Conservation (phyloP, 2,888 invertebrate genomes). For the Periphyllus acericola region DNA sequence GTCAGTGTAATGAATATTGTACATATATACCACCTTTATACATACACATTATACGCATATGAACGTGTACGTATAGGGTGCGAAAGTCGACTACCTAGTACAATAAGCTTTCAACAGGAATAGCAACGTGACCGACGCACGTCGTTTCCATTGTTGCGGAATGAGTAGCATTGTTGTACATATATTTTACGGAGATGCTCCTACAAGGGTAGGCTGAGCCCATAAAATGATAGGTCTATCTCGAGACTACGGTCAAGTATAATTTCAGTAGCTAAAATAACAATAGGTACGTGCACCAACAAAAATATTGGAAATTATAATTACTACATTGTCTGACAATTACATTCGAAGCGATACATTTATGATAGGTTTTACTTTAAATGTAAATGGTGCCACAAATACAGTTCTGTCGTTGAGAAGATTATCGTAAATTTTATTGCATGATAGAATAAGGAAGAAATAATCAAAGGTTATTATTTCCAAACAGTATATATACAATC, state of each 20-base stretch:
- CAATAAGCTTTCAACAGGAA: conserved; percentile 33
- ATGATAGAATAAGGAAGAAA: too few species aligned
- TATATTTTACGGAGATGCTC: background rate
- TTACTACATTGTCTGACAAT: too few species aligned
- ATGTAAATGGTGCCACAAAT: too few species aligned
- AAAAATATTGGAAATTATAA: too few species aligned
- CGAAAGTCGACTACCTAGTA: conserved; percentile 39
- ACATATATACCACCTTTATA: too few species aligned
- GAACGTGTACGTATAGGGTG: background rate
- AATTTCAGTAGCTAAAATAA: background rate
- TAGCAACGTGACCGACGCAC: conserved; percentile 37
- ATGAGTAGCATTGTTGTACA: conserved; percentile 32
- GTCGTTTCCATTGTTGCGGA: conserved; percentile 35
- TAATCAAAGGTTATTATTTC: too few species aligned
- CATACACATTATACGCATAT: background rate
- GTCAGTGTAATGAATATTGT: conserved; percentile 42
- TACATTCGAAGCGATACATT: too few species aligned
- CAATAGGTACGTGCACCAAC: background rate
- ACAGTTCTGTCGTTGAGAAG: too few species aligned
- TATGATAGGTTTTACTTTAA: too few species aligned
- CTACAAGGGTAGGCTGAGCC: background rate
- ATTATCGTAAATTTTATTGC: too few species aligned
- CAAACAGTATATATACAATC: background rate
- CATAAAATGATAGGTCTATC: background rate
- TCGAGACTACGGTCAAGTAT: background rate